Conservation (phyloP, 1,140 invertebrate species). For the Cydia amplana region DNA sequence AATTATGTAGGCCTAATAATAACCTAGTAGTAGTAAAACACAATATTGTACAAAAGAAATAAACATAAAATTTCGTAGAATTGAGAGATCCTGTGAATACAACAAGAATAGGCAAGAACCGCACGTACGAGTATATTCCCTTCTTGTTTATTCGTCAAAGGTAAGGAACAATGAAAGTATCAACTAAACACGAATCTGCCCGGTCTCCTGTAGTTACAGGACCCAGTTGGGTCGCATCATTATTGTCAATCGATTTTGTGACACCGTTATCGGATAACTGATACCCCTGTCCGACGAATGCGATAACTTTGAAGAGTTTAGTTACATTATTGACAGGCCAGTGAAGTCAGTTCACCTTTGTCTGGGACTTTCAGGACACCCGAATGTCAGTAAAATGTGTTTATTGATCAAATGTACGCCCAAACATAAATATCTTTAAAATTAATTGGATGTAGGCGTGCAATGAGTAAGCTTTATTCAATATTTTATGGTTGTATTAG, state of each 20-base stretch:
- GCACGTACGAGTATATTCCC: neutral
- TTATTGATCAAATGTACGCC: neutral
- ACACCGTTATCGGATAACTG: neutral
- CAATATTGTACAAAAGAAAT: no score
- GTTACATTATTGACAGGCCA: neutral
- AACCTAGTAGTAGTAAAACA: no score
- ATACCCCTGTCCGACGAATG: conserved; percentile 7
- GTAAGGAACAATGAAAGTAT: neutral
- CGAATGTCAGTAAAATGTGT: conserved; percentile 5
- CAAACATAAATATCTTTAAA: neutral
- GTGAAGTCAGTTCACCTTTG: conserved; percentile 16
- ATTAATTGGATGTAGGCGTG: neutral
- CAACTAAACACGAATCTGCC: neutral
- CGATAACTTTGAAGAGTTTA: conserved; percentile 13
- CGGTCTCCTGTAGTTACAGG: neutral
- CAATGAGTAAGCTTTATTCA: neutral
- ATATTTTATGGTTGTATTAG: neutral
- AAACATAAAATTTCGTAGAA: no score
- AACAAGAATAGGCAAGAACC: no score
- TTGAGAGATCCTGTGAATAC: no score
- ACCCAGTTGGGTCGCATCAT: neutral
- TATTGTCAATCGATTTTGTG: neutral
- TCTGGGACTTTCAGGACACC: conserved; percentile 19
- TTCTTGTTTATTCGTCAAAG: neutral
- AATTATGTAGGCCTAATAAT: neutral